These are phyloP conservation scores for Choloepus didactylus DNA, from an alignment of 2,797 vertebrate species.

Conservation along the genomic window DNA sequence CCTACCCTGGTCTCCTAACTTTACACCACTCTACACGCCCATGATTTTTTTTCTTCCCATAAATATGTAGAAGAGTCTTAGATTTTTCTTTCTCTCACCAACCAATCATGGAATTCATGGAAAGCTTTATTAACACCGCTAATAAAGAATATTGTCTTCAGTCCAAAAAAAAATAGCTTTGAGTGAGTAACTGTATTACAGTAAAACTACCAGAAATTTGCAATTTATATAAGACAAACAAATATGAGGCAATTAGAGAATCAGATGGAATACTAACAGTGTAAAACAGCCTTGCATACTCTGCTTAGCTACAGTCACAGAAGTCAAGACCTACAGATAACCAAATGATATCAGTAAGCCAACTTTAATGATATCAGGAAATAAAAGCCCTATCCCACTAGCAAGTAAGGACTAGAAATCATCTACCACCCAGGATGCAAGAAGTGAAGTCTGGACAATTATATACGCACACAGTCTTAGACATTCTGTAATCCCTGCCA, in stretches of 20 bases:
- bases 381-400: background rate
- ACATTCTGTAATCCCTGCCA: slow-evolving; percentile 6
- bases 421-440: background rate
- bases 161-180: background rate
- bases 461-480: background rate
- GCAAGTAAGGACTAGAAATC: background rate
- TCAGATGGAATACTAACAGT: background rate
- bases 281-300: background rate
- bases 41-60: background rate
- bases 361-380: background rate
- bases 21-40: background rate
- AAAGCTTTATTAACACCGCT: slow-evolving; percentile 40
- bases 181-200: background rate
- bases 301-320: background rate
- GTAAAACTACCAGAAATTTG: background rate
- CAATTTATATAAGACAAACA: background rate
- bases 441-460: background rate
- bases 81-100: background rate
- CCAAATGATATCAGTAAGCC: background rate
- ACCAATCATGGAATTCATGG: background rate
- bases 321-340: background rate
- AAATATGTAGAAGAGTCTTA: background rate
- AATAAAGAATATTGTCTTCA: slow-evolving; percentile 11
- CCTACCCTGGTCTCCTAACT: background rate
- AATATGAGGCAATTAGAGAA: slow-evolving; percentile 36